A percentile compares a stretch with the other conserved stretches of the same genome.
phyloP scores from a whole-genome alignment of 2,888 invertebrate species.

The Punctoribates punctum region DNA sequence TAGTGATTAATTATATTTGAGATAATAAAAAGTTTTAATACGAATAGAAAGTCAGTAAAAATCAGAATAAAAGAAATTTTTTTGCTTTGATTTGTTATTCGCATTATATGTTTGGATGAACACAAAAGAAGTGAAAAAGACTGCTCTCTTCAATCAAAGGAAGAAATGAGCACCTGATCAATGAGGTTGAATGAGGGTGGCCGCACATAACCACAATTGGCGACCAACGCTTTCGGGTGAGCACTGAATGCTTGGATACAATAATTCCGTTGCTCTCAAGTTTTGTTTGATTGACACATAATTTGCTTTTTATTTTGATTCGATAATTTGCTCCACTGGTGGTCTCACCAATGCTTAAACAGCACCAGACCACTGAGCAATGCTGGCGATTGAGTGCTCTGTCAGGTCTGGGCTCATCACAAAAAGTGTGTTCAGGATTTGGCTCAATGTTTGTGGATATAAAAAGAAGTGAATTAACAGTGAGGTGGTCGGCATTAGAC shows the following conservation, averaged over 20 bases:
- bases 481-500: not conserved
- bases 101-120: not conserved
- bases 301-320: constrained; percentile 32
- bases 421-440: constrained; percentile 27
- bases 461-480: not conserved
- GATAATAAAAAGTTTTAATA: not conserved
- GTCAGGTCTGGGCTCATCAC: not conserved
- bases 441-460: constrained; percentile 27
- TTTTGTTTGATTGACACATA: constrained; percentile 34
- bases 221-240: not conserved
- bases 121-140: constrained; percentile 19
- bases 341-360: not conserved
- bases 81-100: not conserved
- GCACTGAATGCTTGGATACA: constrained; percentile 4
- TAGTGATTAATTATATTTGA: constrained; percentile 27
- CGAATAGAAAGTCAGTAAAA: constrained; percentile 13
- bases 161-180: not conserved
- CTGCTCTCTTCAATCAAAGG: constrained; percentile 26
- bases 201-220: not conserved
- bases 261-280: constrained; percentile 1
- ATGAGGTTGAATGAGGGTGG: constrained; percentile 14
- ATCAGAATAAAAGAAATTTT: not conserved
- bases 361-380: constrained; percentile 7
- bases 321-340: constrained; percentile 33
- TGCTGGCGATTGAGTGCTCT: constrained; percentile 14